Evolutionary conservation across 2,797 vertebrate genomes (phyloP), one percentile per base, ranked within the genome.

Genomic region (Echeneis naucrates): DNA sequence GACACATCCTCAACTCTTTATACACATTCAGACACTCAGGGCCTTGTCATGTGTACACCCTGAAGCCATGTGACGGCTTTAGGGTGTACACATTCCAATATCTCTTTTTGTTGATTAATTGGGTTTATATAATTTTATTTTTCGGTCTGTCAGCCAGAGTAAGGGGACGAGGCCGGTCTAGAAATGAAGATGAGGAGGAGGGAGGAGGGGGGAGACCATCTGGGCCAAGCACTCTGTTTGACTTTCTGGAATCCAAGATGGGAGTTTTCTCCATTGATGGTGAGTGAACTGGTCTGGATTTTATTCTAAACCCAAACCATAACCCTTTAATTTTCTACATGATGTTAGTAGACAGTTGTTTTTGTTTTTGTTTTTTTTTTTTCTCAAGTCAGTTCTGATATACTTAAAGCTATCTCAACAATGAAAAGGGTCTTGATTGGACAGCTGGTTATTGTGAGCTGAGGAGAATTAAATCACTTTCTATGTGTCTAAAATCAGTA

Each of bases 181-280:
- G 96, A 89, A 84, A 93, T 69, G 97, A 98, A 85, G 97, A 96
- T 51, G 97, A 97, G 45, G 96, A 98, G 17, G 96, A 97, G n/a
- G 85, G 96, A 51, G 92, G 94, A 72, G 97, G 94, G n/a, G 92
- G 95, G 83, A 96, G 97, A 74, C 98, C 98, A 0, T 99, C 98
- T 67, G 98, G 96, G 77, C 98, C 98, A 27, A 99, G 98, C 91
- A 99, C 98, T 1, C 92, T 99, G 19, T 99, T 99, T 90, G 98
- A 99, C 90, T 99, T 99, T 88, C 89, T 99, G 77, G 98, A 99
- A 88, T 98, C 97, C 52, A 99, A 99, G 92, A 99, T 99, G 96
- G 97, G 97, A 65, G 96, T 94, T 79, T 95, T 99, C 79, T 95
- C 95, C 77, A 87, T 99, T 86, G 96, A 98, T 87, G 97, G 98